phyloP scores from a whole-genome alignment of 2,797 vertebrate species.

The Pipistrellus kuhlii region DNA sequence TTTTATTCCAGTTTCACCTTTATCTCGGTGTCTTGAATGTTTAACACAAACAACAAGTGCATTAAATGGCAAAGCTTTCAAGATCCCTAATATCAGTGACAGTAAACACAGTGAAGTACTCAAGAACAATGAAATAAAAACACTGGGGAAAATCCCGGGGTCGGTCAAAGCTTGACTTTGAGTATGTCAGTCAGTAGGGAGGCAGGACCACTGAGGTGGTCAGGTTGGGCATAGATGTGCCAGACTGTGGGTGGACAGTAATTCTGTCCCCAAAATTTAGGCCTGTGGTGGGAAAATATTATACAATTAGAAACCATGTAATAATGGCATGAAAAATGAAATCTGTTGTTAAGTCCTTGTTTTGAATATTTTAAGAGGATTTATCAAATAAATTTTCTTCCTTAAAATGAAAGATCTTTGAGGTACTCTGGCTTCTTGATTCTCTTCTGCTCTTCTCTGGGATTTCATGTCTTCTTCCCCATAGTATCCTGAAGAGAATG shows the following conservation, averaged over 20 bases:
- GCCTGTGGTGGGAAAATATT: not conserved
- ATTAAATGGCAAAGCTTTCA: slow-evolving; percentile 50
- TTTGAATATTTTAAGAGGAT: slow-evolving; percentile 58
- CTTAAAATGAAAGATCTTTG: slow-evolving; percentile 14
- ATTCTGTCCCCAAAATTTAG: not conserved
- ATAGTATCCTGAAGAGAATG: not conserved
- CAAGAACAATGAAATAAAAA: slow-evolving; percentile 56
- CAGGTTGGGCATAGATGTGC: not conserved
- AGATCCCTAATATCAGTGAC: not conserved
- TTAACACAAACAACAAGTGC: slow-evolving; percentile 52
- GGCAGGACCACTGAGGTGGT: not conserved
- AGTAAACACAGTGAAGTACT: slow-evolving; percentile 35
- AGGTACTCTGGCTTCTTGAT: not conserved
- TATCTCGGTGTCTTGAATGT: slow-evolving; percentile 62
- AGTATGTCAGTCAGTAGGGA: not conserved
- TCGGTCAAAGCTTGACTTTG: not conserved
- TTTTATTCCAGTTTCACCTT: slow-evolving; percentile 65
- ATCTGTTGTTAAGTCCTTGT: not conserved
- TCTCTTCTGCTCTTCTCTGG: slow-evolving; percentile 8
- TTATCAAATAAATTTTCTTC: slow-evolving; percentile 25
- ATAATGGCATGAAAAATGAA: slow-evolving; percentile 37
- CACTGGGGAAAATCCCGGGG: not conserved
- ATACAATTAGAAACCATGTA: not conserved
- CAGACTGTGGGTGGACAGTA: not conserved
- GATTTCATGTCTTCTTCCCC: not conserved